phyloP scores from a whole-genome alignment of 2,797 vertebrate genomes.

The Platyrinchus mystaceus region DNA sequence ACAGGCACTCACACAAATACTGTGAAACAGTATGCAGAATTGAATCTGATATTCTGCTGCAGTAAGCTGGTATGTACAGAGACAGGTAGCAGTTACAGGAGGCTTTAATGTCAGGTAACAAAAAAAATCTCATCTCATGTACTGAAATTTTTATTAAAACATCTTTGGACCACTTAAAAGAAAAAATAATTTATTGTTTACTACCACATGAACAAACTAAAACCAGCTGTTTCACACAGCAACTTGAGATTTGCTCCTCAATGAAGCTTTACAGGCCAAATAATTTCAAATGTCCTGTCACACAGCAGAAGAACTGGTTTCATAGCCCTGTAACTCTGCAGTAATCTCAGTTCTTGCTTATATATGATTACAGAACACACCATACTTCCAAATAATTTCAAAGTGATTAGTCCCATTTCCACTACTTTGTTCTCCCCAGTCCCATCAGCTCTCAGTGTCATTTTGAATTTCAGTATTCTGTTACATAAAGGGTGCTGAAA shows the following conservation, averaged over 20 bases:
- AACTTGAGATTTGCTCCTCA: slow-evolving; percentile 45
- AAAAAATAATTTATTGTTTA: slow-evolving; percentile 38
- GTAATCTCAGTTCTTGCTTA: background rate
- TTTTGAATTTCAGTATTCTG: background rate
- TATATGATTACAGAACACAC: background rate
- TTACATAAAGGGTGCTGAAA: background rate
- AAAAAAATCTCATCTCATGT: background rate
- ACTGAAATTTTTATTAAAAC: slow-evolving; percentile 1
- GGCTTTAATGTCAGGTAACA: background rate
- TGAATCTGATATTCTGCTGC: background rate
- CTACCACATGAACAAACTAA: slow-evolving; percentile 22
- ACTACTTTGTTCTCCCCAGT: background rate
- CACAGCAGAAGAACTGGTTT: background rate
- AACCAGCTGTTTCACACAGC: slow-evolving; percentile 62
- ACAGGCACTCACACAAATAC: background rate
- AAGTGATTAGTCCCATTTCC: background rate
- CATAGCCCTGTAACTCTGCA: background rate
- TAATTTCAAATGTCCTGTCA: slow-evolving; percentile 2
- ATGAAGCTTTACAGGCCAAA: slow-evolving; percentile 51
- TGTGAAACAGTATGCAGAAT: background rate
- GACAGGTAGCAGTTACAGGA: background rate
- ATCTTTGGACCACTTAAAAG: background rate
- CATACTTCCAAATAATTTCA: background rate
- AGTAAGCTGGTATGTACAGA: background rate
- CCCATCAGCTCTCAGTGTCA: background rate